A percentile compares a stretch with the other conserved stretches of the same genome.
Evolutionary conservation across 2,888 invertebrate species (phyloP).

Genomic region (Scaptomyza cyrtandrae): DNA sequence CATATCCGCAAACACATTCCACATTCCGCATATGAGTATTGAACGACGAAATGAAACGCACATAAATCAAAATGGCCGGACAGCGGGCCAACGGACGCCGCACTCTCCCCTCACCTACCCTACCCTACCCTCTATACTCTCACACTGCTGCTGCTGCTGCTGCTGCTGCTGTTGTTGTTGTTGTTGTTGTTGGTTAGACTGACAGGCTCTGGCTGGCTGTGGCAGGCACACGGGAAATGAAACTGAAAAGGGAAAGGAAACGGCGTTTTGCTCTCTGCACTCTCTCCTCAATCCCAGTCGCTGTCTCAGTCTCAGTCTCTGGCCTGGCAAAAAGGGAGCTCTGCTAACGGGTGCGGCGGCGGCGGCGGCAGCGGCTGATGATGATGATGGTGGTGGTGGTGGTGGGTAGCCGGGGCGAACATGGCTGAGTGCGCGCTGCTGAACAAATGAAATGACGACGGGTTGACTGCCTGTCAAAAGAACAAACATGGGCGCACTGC

Average conservation of each 20-base stretch:
- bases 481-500: slow-evolving; percentile 83
- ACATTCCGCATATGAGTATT: slow-evolving; percentile 82
- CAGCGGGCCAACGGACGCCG: slow-evolving; percentile 73
- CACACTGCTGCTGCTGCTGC: slow-evolving; percentile 9
- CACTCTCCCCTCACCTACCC: slow-evolving; percentile 13
- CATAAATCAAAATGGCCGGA: slow-evolving; percentile 85
- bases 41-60: slow-evolving; percentile 83
- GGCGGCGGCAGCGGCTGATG: slow-evolving; percentile 40
- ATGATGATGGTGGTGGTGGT: slow-evolving; percentile 40
- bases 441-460: slow-evolving; percentile 84
- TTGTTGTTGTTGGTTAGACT: slow-evolving; percentile 63
- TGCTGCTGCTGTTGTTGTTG: not conserved
- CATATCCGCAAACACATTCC: slow-evolving; percentile 80
- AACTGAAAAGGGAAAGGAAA: slow-evolving; percentile 81
- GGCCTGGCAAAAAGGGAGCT: slow-evolving; percentile 22
- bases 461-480: slow-evolving; percentile 84
- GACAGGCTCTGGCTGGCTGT: slow-evolving; percentile 66
- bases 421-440: slow-evolving; percentile 78
- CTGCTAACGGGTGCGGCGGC: slow-evolving; percentile 57
- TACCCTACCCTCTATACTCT: slow-evolving; percentile 2
- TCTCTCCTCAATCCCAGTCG: slow-evolving; percentile 17
- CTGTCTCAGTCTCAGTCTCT: slow-evolving; percentile 14
- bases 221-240: slow-evolving; percentile 77
- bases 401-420: slow-evolving; percentile 53
- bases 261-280: slow-evolving; percentile 70